These are phyloP conservation scores for Hesperophylax magnus DNA, from an alignment of 1,140 invertebrate genomes.

Conservation along the genomic window DNA sequence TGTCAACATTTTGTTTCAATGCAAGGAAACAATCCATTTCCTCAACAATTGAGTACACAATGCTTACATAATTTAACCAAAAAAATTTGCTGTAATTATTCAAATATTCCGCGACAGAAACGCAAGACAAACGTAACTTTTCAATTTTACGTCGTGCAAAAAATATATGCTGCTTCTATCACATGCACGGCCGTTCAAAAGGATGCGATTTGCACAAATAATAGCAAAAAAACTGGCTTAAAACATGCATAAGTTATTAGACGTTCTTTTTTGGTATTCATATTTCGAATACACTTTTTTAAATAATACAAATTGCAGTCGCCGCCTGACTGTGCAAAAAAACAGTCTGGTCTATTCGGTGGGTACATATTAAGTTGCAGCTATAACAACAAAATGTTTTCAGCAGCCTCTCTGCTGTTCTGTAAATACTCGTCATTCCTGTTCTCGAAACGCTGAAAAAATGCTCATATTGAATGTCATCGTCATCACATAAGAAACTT, in stretches of 20 bases:
- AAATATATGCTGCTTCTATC: background rate
- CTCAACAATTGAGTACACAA: background rate
- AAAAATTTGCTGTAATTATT: slow-evolving; percentile 24
- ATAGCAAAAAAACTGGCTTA: slow-evolving; percentile 20
- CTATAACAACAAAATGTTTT: slow-evolving; percentile 16
- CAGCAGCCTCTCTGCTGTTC: background rate
- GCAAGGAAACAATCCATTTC: background rate
- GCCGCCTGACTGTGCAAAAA: slow-evolving; percentile 38
- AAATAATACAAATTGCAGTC: slow-evolving; percentile 47
- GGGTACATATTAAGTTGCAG: background rate
- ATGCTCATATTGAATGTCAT: background rate
- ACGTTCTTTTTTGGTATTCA: slow-evolving; percentile 43
- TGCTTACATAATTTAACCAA: slow-evolving; percentile 30
- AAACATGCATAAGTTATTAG: slow-evolving; percentile 41
- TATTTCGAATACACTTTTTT: slow-evolving; percentile 47
- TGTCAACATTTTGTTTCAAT: background rate
- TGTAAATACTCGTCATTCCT: slow-evolving; percentile 9
- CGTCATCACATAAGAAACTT: too few relatives aligned
- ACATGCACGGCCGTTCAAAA: slow-evolving; percentile 49
- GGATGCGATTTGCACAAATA: slow-evolving; percentile 25
- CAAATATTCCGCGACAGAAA: slow-evolving; percentile 23
- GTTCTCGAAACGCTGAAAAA: slow-evolving; percentile 1
- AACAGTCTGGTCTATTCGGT: slow-evolving; percentile 34
- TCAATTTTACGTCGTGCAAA: slow-evolving; percentile 9
- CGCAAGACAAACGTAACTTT: slow-evolving; percentile 6